These are phyloP conservation scores for Typhlichthys subterraneus DNA, from an alignment of 2,797 vertebrate genomes.

Conservation along the genomic window DNA sequence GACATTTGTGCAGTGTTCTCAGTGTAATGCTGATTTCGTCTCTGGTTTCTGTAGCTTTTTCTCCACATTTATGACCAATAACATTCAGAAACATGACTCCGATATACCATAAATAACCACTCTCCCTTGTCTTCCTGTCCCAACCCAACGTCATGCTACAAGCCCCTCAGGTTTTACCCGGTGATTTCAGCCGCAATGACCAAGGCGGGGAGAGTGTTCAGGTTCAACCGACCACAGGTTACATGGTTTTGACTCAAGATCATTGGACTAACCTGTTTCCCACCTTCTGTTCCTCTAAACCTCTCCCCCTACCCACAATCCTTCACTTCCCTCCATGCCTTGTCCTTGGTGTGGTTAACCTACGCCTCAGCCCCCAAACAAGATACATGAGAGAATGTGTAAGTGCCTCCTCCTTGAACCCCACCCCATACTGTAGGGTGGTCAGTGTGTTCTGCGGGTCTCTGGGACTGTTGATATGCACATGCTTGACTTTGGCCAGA, in stretches of 20 bases:
- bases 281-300: background rate
- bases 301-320: slow-evolving; percentile 3
- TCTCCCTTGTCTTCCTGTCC: no score
- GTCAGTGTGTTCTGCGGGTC: slow-evolving; percentile 1
- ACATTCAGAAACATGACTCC: background rate
- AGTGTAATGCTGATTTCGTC: slow-evolving; percentile 3
- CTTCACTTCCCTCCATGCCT: slow-evolving; percentile 12
- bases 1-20: slow-evolving; percentile 9
- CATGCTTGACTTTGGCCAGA: slow-evolving; percentile 8
- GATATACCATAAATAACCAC: no score
- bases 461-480: slow-evolving; percentile 20
- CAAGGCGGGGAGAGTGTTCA: slow-evolving; percentile 20
- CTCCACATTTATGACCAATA: background rate
- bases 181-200: slow-evolving; percentile 36
- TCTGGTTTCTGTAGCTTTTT: slow-evolving; percentile 5
- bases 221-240: slow-evolving; percentile 8
- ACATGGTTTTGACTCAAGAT: slow-evolving; percentile 30
- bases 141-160: background rate
- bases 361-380: slow-evolving; percentile 11
- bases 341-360: slow-evolving; percentile 42
- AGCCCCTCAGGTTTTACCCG: slow-evolving; percentile 10
- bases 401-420: slow-evolving; percentile 2
- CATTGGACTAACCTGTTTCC: slow-evolving; percentile 19
- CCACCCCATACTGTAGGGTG: slow-evolving; percentile 7
- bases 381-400: slow-evolving; percentile 22